Conservation (phyloP, 2,888 invertebrate genomes). For the Periphyllus acericola region DNA sequence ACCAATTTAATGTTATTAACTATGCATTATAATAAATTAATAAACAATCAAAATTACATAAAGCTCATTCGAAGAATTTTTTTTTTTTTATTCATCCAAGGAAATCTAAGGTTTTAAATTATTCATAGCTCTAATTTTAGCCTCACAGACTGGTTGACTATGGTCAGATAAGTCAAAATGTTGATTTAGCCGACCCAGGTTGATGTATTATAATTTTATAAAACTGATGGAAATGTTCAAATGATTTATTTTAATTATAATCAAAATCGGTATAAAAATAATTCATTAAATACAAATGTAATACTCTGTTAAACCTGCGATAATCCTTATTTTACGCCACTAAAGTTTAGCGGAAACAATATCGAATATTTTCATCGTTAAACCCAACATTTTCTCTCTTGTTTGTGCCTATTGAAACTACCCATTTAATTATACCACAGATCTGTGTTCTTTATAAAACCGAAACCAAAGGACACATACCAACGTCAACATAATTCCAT, state of each 20-base stretch:
- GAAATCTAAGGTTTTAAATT: neutral
- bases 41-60: no score
- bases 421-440: neutral
- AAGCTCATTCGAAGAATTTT: no score
- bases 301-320: conserved; percentile 15
- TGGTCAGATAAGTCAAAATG: neutral
- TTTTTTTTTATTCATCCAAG: no score
- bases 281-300: neutral
- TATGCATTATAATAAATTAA: no score
- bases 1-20: no score
- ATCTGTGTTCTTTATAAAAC: conserved; percentile 7
- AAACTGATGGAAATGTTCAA: neutral
- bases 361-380: neutral
- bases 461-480: neutral
- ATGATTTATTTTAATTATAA: conserved; percentile 1
- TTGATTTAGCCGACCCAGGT: neutral
- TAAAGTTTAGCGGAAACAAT: conserved; percentile 10
- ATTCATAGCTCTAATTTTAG: neutral
- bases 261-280: neutral
- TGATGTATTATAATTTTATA: neutral
- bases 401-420: neutral
- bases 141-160: neutral
- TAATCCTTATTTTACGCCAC: conserved; percentile 13
- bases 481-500: neutral
- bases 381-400: neutral